These are phyloP conservation scores for Colistium nudipinnis DNA, from an alignment of 2,113 vertebrate genomes.

Conservation along the genomic window DNA sequence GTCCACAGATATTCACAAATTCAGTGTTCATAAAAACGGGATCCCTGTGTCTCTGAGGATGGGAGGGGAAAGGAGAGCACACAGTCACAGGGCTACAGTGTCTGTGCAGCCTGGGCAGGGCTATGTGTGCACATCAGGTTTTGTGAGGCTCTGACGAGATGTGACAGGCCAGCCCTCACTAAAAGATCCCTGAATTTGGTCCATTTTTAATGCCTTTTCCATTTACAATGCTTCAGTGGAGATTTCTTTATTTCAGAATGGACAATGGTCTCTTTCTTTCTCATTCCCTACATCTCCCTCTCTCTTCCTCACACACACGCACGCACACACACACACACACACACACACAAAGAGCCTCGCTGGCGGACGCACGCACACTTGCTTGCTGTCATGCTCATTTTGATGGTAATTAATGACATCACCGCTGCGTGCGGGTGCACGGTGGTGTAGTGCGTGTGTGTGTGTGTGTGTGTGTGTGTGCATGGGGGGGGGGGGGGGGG, in stretches of 20 bases:
- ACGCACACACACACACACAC: conserved; percentile 53
- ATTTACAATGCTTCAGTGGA: conserved; percentile 94
- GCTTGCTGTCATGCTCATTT: conserved; percentile 83
- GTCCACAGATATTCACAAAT: conserved; percentile 10
- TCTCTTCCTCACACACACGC: conserved; percentile 31
- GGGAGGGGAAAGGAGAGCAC: conserved; percentile 52
- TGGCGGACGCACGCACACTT: conserved; percentile 73
- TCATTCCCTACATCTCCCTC: conserved; percentile 60
- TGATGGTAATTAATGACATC: conserved; percentile 89
- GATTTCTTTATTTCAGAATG: conserved; percentile 92
- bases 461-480: conserved; percentile 38
- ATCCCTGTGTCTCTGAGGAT: conserved; percentile 27
- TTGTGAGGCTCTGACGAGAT: conserved; percentile 83
- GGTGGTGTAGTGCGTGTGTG: conserved; percentile 51
- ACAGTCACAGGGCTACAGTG: conserved; percentile 69
- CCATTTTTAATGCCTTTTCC: conserved; percentile 89
- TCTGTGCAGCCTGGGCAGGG: conserved; percentile 60
- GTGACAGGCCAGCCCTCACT: conserved; percentile 83
- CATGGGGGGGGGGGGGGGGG: conserved; percentile 47
- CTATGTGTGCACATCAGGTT: conserved; percentile 79
- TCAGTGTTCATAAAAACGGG: conserved; percentile 19
- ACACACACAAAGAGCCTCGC: conserved; percentile 58
- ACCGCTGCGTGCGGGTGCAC: conserved; percentile 73
- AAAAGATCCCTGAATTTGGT: conserved; percentile 81
- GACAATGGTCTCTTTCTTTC: conserved; percentile 82